A percentile compares a stretch with the other conserved stretches of the same genome.
These are phyloP conservation scores for Todiramphus chloris DNA, from an alignment of 2,113 vertebrate species.

Conservation along the genomic window DNA sequence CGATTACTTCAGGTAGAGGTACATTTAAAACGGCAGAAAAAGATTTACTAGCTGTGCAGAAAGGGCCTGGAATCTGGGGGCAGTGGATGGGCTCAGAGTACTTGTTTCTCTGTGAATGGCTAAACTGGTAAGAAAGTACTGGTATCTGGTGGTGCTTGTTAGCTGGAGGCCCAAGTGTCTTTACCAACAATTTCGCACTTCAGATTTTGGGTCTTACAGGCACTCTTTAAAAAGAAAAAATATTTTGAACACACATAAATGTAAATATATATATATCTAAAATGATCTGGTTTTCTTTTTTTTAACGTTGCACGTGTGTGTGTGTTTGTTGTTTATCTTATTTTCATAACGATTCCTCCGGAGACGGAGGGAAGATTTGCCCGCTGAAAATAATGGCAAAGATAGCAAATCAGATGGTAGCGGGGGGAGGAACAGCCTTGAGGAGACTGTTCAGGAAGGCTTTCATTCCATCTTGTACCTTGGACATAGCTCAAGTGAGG, in stretches of 20 bases:
- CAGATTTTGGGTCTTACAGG: not conserved
- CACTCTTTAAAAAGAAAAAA: no score
- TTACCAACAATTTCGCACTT: not conserved
- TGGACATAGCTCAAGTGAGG: conserved; percentile 65
- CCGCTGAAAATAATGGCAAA: conserved; percentile 45
- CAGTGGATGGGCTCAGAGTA: not conserved
- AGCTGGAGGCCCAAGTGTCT: not conserved
- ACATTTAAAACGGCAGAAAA: conserved; percentile 10
- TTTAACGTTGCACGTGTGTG: not conserved
- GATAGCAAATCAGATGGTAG: conserved; percentile 56
- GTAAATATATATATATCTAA: not conserved
- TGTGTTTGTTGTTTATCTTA: not conserved
- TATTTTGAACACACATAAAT: not conserved
- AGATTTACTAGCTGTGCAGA: not conserved
- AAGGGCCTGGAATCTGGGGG: conserved; percentile 23
- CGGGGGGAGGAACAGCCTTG: conserved; percentile 29
- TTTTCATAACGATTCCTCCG: conserved; percentile 2
- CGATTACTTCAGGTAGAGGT: not conserved
- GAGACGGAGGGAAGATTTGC: conserved; percentile 9
- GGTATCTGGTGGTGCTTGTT: not conserved
- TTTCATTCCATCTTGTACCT: conserved; percentile 66
- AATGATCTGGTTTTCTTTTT: not conserved
- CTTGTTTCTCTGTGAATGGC: not conserved
- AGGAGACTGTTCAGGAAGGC: conserved; percentile 58
- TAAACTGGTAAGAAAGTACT: not conserved